A percentile compares a stretch with the other conserved stretches of the same genome.
These are phyloP conservation scores for Zaprionus nigranus DNA, from an alignment of 1,140 invertebrate genomes.

Conservation along the genomic window DNA sequence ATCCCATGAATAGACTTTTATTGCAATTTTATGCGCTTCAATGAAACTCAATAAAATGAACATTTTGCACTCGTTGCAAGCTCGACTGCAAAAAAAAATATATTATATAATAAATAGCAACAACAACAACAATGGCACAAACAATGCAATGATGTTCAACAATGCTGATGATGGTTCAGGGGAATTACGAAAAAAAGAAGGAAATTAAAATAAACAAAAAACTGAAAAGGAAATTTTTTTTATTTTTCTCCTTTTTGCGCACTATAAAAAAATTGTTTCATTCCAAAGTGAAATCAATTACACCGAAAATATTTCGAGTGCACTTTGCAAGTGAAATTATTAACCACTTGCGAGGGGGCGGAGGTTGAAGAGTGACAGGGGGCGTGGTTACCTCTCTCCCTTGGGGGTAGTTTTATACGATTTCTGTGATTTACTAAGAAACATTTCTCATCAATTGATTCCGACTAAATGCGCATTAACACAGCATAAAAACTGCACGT, in stretches of 20 bases:
- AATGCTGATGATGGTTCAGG: background rate
- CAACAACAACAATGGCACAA: constrained; percentile 22
- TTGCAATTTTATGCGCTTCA: constrained; percentile 81
- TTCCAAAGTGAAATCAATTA: constrained; percentile 72
- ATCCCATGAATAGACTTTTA: constrained; percentile 71
- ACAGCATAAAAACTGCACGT: constrained; percentile 41
- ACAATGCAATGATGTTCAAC: constrained; percentile 9
- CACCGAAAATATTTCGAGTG: constrained; percentile 60
- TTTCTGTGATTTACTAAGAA: constrained; percentile 54
- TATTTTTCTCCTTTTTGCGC: constrained; percentile 36
- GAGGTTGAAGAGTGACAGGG: too few species aligned
- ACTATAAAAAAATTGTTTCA: constrained; percentile 42
- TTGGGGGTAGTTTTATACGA: constrained; percentile 43
- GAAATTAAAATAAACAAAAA: constrained; percentile 52
- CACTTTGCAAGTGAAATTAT: constrained; percentile 66
- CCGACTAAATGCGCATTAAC: constrained; percentile 70
- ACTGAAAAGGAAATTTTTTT: constrained; percentile 39
- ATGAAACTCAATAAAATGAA: constrained; percentile 79
- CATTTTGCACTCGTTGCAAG: constrained; percentile 38
- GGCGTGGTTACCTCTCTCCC: background rate
- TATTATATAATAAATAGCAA: constrained; percentile 26
- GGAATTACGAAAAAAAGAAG: constrained; percentile 4
- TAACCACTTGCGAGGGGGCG: constrained; percentile 47
- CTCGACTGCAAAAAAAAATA: constrained; percentile 29
- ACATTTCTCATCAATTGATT: constrained; percentile 66